phyloP scores from a whole-genome alignment of 2,797 vertebrate genomes.

The Peromyscus attwateri region DNA sequence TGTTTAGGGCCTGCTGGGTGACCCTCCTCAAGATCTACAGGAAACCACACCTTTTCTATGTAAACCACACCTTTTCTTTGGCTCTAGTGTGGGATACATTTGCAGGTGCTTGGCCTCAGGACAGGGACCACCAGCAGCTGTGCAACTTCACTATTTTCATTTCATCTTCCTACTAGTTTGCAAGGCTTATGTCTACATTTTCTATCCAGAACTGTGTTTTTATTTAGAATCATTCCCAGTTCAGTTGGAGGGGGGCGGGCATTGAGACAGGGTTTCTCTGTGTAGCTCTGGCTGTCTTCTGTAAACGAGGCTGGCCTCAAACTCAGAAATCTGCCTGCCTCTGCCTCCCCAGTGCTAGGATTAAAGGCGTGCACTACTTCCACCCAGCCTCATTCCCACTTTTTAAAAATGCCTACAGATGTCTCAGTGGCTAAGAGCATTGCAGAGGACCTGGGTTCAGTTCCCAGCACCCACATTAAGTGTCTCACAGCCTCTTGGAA shows the following conservation, averaged over 20 bases:
- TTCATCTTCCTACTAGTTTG: background rate
- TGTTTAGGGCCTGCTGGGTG: background rate
- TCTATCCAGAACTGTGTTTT: background rate
- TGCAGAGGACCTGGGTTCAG: background rate
- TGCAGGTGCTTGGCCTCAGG: background rate
- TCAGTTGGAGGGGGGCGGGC: too few relatives aligned
- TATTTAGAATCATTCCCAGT: conserved; percentile 5
- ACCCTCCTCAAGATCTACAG: background rate
- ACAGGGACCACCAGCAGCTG: background rate
- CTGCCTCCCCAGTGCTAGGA: background rate
- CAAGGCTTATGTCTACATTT: background rate
- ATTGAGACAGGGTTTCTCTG: background rate
- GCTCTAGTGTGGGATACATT: background rate
- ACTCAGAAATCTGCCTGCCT: background rate
- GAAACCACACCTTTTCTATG: background rate
- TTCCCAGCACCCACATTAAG: background rate
- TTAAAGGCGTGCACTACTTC: background rate
- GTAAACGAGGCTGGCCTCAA: background rate
- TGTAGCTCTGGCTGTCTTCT: background rate
- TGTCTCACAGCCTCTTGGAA: background rate
- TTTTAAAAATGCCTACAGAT: background rate
- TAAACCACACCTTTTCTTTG: background rate
- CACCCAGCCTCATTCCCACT: background rate
- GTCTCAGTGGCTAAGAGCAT: background rate
- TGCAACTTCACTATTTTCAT: background rate